Conservation (phyloP, 2,113 vertebrate genomes). For the Sinocyclocheilus rhinocerous region DNA sequence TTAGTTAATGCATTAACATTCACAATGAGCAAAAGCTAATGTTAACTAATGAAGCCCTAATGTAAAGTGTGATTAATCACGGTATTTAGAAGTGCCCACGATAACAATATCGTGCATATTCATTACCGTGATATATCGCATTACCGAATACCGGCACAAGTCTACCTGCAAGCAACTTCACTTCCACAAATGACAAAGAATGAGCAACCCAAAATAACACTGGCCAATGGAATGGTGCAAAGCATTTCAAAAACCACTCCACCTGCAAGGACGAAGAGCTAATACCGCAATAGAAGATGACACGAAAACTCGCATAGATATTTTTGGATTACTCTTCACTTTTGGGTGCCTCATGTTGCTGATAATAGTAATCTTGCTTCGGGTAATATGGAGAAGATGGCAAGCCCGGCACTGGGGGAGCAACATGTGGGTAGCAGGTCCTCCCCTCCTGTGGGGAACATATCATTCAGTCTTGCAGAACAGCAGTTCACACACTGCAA, state of each 20-base stretch:
- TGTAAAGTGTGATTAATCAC: too few species aligned
- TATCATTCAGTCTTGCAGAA: neutral
- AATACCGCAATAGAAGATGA: neutral
- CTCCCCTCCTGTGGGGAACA: neutral
- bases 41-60: too few species aligned
- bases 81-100: too few species aligned
- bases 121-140: too few species aligned
- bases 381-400: neutral
- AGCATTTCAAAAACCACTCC: neutral
- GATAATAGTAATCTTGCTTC: neutral
- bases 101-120: too few species aligned
- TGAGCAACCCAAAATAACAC: neutral
- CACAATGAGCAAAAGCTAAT: too few species aligned
- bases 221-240: neutral
- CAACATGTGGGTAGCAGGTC: conserved; percentile 9
- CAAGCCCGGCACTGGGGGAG: neutral
- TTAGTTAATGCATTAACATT: too few species aligned
- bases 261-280: neutral
- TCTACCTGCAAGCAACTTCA: neutral
- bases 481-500: neutral
- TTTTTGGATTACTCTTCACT: neutral
- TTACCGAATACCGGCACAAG: too few species aligned
- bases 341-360: neutral
- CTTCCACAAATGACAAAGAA: neutral
- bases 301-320: neutral